These are phyloP conservation scores for Tursiops truncatus DNA, from an alignment of 2,113 vertebrate species.

Conservation along the genomic window DNA sequence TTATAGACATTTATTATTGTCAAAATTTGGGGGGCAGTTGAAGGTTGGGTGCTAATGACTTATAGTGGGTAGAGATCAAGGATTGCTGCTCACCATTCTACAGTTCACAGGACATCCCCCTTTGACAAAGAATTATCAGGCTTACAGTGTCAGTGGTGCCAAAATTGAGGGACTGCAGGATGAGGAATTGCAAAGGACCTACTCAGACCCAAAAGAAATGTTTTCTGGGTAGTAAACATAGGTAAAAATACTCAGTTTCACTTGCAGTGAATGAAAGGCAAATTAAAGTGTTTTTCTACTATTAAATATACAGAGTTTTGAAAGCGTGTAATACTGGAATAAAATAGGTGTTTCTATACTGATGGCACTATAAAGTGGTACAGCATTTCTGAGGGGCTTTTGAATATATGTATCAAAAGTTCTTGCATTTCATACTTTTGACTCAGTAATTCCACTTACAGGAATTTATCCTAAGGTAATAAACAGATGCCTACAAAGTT, in stretches of 20 bases:
- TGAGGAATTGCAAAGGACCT: not conserved
- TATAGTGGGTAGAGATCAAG: not conserved
- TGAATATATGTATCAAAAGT: not conserved
- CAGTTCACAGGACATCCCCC: not conserved
- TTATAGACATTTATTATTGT: not conserved
- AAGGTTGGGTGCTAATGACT: not conserved
- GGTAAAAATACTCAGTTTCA: not conserved
- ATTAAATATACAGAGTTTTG: not conserved
- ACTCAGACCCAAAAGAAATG: not conserved
- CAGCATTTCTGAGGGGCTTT: not conserved
- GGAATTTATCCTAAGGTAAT: not conserved
- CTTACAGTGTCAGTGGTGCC: not conserved
- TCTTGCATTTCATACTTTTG: not conserved
- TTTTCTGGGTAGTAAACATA: not conserved
- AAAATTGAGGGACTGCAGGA: not conserved
- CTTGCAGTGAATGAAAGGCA: not conserved
- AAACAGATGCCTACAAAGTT: not conserved
- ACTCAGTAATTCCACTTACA: not conserved
- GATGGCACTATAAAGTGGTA: not conserved
- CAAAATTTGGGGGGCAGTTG: not conserved
- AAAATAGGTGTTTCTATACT: not conserved
- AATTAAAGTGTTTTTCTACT: not conserved
- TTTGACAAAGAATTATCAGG: not conserved
- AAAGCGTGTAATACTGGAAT: not conserved
- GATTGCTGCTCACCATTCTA: not conserved